A percentile compares a stretch with the other conserved stretches of the same genome.
phyloP scores from a whole-genome alignment of 35 echinoderm and acorn worm species.

The Lytechinus pictus region DNA sequence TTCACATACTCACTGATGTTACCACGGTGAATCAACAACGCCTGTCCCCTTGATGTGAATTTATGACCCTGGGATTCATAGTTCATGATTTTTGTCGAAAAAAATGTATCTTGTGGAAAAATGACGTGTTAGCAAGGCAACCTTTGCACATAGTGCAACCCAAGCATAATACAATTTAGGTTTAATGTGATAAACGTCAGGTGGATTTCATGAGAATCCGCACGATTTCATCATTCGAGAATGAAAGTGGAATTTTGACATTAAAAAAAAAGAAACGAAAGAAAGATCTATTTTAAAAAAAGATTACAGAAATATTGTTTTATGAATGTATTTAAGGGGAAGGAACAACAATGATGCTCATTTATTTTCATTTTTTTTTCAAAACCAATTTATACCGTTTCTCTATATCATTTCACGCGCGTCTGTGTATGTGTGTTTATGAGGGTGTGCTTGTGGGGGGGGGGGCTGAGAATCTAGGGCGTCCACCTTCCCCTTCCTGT shows the following conservation, averaged over 20 bases:
- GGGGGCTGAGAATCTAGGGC: too few species aligned
- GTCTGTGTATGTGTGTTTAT: too few species aligned
- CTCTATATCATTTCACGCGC: too few species aligned
- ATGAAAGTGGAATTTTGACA: not conserved
- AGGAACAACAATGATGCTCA: not conserved
- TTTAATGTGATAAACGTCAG: not conserved
- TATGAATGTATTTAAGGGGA: not conserved
- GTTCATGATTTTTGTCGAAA: conserved; percentile 13
- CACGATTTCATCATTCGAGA: not conserved
- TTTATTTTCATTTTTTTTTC: not conserved
- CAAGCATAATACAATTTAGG: not conserved
- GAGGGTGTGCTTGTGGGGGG: too few species aligned
- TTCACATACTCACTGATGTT: not conserved
- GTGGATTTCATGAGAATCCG: not conserved
- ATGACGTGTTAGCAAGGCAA: not conserved
- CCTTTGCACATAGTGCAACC: conserved; percentile 16
- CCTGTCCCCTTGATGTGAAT: not conserved
- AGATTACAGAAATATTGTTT: not conserved
- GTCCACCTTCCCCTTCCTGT: too few species aligned
- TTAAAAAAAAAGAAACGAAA: not conserved
- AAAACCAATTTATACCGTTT: too few species aligned
- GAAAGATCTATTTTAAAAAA: not conserved
- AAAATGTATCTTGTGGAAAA: not conserved
- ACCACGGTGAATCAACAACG: not conserved
- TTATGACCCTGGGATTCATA: not conserved